These are phyloP conservation scores for Pachydiplax longipennis DNA, from an alignment of 2,888 invertebrate species.

Conservation along the genomic window DNA sequence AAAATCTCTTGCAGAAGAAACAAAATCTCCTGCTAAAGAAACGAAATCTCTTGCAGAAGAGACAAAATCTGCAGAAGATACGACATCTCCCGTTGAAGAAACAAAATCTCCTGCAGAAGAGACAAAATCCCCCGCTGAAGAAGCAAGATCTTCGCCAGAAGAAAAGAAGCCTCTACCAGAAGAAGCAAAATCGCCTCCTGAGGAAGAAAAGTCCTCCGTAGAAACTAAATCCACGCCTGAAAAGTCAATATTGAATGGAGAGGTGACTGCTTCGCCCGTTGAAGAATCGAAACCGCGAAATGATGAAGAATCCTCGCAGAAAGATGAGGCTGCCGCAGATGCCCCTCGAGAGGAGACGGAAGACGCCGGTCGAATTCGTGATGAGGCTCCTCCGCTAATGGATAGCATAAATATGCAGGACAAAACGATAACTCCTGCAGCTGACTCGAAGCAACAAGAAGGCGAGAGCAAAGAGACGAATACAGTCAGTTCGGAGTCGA, in stretches of 20 bases:
- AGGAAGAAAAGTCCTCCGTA: too few relatives aligned
- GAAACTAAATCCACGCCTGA: too few relatives aligned
- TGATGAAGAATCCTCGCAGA: too few relatives aligned
- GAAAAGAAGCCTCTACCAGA: not conserved
- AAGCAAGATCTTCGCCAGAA: not conserved
- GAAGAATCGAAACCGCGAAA: too few relatives aligned
- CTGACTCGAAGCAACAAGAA: not conserved
- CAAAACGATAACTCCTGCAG: not conserved
- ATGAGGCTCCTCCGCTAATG: not conserved
- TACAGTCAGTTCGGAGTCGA: not conserved
- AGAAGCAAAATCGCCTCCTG: too few relatives aligned
- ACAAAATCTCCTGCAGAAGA: not conserved
- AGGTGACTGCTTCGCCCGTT: too few relatives aligned
- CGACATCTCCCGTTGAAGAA: not conserved
- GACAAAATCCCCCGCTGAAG: not conserved
- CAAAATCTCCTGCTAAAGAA: not conserved
- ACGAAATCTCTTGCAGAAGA: not conserved
- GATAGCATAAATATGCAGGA: not conserved
- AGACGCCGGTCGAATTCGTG: not conserved
- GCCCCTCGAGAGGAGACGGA: not conserved
- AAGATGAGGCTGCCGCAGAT: not conserved
- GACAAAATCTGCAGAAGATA: not conserved
- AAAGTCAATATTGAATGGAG: too few relatives aligned
- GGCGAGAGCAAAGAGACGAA: not conserved
- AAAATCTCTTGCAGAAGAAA: not conserved